A percentile compares a stretch with the other conserved stretches of the same genome.
These are phyloP conservation scores for Anguilla japonica DNA, from an alignment of 2,113 vertebrate genomes.

Conservation along the genomic window DNA sequence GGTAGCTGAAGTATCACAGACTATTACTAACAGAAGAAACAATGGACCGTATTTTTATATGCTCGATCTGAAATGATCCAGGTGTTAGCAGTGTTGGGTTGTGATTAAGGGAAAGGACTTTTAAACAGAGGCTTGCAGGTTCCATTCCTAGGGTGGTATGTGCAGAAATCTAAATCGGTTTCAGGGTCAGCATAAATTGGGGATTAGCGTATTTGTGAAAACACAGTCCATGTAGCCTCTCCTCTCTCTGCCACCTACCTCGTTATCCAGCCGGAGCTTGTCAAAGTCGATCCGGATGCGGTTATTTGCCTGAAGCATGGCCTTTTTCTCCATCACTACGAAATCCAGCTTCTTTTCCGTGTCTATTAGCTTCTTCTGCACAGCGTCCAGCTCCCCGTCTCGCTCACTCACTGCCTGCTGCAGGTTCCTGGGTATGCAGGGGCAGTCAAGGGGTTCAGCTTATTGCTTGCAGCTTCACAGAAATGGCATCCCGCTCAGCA, in stretches of 20 bases:
- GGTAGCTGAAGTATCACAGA: too few relatives aligned
- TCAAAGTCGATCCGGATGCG: constrained; percentile 66
- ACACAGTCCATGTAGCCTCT: too few relatives aligned
- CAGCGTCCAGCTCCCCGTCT: neutral
- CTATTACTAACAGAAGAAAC: too few relatives aligned
- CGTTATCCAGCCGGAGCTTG: constrained; percentile 66
- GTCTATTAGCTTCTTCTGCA: neutral
- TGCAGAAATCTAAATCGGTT: too few relatives aligned
- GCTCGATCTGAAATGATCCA: too few relatives aligned
- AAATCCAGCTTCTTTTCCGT: neutral
- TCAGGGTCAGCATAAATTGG: too few relatives aligned
- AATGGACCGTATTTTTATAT: too few relatives aligned
- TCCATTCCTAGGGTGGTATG: too few relatives aligned
- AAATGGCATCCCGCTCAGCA: neutral
- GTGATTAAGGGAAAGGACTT: too few relatives aligned
- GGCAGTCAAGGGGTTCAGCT: neutral
- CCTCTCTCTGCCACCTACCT: constrained; percentile 58
- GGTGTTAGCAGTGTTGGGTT: too few relatives aligned
- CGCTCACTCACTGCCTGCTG: neutral
- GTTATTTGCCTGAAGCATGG: constrained; percentile 53
- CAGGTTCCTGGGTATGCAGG: neutral
- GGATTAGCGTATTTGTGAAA: too few relatives aligned
- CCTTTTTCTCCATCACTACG: neutral
- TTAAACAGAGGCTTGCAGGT: too few relatives aligned
- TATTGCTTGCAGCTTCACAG: neutral